Evolutionary conservation across 2,113 vertebrate genomes (phyloP).

Genomic region (Equus przewalskii): DNA sequence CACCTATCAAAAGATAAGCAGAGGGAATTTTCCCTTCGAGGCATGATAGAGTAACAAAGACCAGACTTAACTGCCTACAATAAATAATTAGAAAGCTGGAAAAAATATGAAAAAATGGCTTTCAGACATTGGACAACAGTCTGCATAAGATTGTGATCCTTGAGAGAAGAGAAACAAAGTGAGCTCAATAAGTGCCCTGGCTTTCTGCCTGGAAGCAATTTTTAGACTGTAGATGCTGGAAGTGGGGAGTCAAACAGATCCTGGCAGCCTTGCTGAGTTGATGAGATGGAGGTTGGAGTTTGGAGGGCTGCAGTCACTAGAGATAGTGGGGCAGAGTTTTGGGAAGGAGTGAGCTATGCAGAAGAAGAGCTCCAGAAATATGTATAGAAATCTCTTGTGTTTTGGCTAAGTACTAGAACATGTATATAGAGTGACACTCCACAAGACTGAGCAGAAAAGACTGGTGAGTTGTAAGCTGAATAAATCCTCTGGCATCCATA

Average conservation of each 20-base stretch:
- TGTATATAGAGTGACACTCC: not conserved
- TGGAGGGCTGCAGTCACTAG: not conserved
- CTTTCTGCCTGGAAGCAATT: slow-evolving; percentile 17
- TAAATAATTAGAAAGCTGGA: not conserved
- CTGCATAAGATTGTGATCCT: not conserved
- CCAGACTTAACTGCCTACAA: not conserved
- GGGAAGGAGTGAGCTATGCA: not conserved
- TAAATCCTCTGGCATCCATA: not conserved
- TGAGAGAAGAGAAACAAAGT: slow-evolving; percentile 45
- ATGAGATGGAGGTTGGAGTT: not conserved
- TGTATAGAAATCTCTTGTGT: not conserved
- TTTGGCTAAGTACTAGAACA: not conserved
- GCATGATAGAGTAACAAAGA: not conserved
- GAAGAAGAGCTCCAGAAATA: not conserved
- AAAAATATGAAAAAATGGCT: not conserved
- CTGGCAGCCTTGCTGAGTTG: not conserved
- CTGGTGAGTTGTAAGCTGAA: not conserved
- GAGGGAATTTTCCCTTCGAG: not conserved
- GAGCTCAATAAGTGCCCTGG: not conserved
- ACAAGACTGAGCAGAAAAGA: not conserved
- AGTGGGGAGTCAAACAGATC: not conserved
- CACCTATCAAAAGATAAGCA: not conserved
- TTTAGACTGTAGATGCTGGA: not conserved
- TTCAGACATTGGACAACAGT: not conserved
- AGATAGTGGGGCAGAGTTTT: not conserved